A percentile compares a stretch with the other conserved stretches of the same genome.
These are phyloP conservation scores for Oxyteleia sp. DNA, from an alignment of 2,888 invertebrate genomes.

Conservation along the genomic window DNA sequence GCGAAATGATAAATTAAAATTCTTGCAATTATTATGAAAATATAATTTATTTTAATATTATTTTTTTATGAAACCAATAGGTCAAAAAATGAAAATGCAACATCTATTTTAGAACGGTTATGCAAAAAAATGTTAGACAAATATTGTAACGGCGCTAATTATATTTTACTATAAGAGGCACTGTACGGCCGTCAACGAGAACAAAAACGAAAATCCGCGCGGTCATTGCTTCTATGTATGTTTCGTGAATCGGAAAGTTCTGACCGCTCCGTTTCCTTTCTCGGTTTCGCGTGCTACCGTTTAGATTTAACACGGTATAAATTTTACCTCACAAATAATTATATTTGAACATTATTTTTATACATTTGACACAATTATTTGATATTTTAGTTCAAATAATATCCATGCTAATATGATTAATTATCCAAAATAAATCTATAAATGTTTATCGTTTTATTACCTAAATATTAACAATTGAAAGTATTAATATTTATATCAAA, in stretches of 20 bases:
- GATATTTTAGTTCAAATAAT: no score
- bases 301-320: slow-evolving; percentile 49
- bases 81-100: slow-evolving; percentile 4
- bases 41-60: background rate
- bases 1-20: no score
- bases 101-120: slow-evolving; percentile 19
- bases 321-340: slow-evolving; percentile 50
- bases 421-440: no score
- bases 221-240: slow-evolving; percentile 70
- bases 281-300: slow-evolving; percentile 67
- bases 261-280: slow-evolving; percentile 75
- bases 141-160: slow-evolving; percentile 29
- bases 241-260: slow-evolving; percentile 74
- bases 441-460: no score
- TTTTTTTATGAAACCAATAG: no score
- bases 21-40: no score
- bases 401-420: no score
- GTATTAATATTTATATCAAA: no score
- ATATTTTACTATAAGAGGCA: slow-evolving; percentile 31
- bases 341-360: background rate
- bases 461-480: no score
- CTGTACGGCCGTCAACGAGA: slow-evolving; percentile 54
- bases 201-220: slow-evolving; percentile 70
- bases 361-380: no score
- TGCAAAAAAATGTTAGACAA: slow-evolving; percentile 27